Percentiles rank a stretch among this genome's conserved stretches.
Evolutionary conservation across 1,140 invertebrate genomes (phyloP).

Genomic region (Drosophila punjabiensis): DNA sequence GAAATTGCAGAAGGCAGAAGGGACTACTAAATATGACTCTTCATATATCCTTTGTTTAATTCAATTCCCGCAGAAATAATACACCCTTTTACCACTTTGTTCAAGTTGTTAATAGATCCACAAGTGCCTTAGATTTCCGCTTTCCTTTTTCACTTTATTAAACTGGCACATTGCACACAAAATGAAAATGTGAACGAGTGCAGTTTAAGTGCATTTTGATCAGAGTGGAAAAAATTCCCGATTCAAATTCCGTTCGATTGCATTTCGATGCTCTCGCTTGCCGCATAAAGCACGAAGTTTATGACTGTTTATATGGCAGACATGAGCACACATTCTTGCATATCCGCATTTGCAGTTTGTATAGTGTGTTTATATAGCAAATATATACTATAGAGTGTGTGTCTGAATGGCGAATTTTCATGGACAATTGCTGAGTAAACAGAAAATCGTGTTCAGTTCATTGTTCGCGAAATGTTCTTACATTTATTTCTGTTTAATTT

Average conservation of each 20-base stretch:
- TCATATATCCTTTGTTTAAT: neutral
- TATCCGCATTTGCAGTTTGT: conserved; percentile 20
- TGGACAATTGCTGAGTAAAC: conserved; percentile 60
- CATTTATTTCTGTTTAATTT: conserved; percentile 56
- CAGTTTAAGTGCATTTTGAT: conserved; percentile 24
- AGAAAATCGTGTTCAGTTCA: conserved; percentile 52
- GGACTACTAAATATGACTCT: no score
- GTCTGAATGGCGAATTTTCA: conserved; percentile 36
- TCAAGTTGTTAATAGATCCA: neutral
- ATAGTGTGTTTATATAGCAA: conserved; percentile 10
- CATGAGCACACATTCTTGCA: conserved; percentile 22
- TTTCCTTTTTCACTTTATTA: conserved; percentile 2
- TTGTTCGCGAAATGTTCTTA: conserved; percentile 49
- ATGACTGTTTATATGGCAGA: conserved; percentile 52
- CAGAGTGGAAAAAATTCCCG: conserved; percentile 23
- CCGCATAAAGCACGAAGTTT: conserved; percentile 51
- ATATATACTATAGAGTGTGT: conserved; percentile 29
- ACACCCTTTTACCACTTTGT: neutral
- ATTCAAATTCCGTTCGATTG: conserved; percentile 42
- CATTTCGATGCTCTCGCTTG: conserved; percentile 43
- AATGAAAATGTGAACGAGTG: neutral
- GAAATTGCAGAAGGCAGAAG: neutral
- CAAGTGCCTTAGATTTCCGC: neutral
- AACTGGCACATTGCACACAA: neutral
- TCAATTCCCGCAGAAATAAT: neutral